phyloP scores from a whole-genome alignment of 2,113 vertebrate species.

The Himantopus leucocephalus region DNA sequence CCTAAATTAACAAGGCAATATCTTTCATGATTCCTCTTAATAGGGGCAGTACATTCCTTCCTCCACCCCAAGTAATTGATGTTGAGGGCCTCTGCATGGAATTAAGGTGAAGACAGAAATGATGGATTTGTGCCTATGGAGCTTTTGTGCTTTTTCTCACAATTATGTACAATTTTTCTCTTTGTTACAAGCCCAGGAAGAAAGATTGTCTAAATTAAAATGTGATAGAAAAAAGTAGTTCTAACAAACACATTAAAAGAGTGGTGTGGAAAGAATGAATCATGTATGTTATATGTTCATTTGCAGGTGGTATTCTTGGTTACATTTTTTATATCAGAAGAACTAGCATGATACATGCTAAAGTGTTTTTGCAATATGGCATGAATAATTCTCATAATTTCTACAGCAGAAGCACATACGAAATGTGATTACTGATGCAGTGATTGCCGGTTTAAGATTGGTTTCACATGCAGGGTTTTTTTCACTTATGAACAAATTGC shows the following conservation, averaged over 20 bases:
- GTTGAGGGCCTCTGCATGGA: not conserved
- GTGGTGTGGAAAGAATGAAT: not conserved
- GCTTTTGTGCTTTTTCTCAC: not conserved
- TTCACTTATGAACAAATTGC: not conserved
- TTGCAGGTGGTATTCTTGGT: not conserved
- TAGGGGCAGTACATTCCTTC: not conserved
- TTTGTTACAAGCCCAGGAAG: not conserved
- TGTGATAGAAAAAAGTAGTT: not conserved
- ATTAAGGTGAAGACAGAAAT: not conserved
- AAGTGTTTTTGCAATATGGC: not conserved
- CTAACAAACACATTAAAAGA: not conserved
- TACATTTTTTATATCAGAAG: not conserved
- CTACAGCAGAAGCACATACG: not conserved
- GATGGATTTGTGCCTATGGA: not conserved
- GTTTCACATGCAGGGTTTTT: not conserved
- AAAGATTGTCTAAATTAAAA: not conserved
- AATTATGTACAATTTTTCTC: not conserved
- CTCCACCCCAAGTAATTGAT: not conserved
- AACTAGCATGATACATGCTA: not conserved
- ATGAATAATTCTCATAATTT: not conserved
- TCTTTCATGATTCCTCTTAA: not conserved
- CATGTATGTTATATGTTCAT: not conserved
- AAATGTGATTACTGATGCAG: not conserved
- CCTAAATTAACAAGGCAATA: not conserved
- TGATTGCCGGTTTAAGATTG: not conserved